Percentiles rank a stretch among this genome's conserved stretches.
phyloP scores from a whole-genome alignment of 2,797 vertebrate species.

The Myripristis murdjan region DNA sequence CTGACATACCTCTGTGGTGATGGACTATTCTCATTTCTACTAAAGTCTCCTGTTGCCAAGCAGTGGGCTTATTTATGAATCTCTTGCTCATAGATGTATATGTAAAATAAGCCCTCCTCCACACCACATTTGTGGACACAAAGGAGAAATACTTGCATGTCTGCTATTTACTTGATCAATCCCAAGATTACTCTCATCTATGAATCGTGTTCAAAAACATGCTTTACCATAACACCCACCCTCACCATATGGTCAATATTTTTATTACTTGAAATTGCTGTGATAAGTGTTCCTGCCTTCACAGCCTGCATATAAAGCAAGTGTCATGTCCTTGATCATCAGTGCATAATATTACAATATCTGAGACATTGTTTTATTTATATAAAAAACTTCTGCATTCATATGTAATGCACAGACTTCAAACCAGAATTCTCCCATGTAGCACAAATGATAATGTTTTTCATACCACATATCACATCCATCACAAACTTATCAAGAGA shows the following conservation, averaged over 20 bases:
- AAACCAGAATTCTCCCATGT: neutral
- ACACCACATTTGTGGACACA: slow-evolving; percentile 15
- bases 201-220: slow-evolving; percentile 51
- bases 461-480: no score
- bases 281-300: slow-evolving; percentile 46
- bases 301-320: slow-evolving; percentile 42
- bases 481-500: no score
- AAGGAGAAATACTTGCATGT: slow-evolving; percentile 12
- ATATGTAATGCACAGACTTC: slow-evolving; percentile 1
- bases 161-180: slow-evolving; percentile 26
- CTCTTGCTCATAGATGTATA: neutral
- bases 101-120: slow-evolving; percentile 31
- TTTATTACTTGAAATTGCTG: slow-evolving; percentile 44
- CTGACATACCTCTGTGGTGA: neutral
- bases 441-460: no score
- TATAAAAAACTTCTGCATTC: slow-evolving; percentile 33
- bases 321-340: slow-evolving; percentile 53
- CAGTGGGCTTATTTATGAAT: slow-evolving; percentile 23
- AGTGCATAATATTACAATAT: slow-evolving; percentile 10
- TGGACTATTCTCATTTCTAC: slow-evolving; percentile 14
- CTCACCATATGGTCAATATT: slow-evolving; percentile 65
- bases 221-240: slow-evolving; percentile 52
- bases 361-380: slow-evolving; percentile 47
- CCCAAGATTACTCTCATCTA: neutral
- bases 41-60: neutral